These are phyloP conservation scores for Eudasyphora cyanicolor DNA, from an alignment of 2,888 invertebrate species.

Conservation along the genomic window DNA sequence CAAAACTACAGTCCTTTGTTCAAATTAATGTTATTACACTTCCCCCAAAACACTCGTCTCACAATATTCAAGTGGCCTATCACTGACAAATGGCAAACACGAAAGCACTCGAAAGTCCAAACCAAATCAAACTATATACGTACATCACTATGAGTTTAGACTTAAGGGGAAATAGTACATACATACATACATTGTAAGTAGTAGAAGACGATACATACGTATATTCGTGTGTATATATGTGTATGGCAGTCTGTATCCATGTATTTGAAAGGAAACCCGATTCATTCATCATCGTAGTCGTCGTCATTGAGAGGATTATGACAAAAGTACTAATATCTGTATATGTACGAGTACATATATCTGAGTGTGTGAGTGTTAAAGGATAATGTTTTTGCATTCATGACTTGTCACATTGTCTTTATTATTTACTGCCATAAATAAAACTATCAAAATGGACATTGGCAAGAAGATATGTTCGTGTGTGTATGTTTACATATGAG, in stretches of 20 bases:
- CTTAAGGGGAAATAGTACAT: not conserved
- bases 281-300: not conserved
- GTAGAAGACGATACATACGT: too few species aligned
- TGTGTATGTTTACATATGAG: too few species aligned
- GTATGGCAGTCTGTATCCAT: too few species aligned
- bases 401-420: slow-evolving; percentile 16
- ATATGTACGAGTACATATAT: not conserved
- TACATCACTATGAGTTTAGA: not conserved
- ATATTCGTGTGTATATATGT: too few species aligned
- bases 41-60: too few species aligned
- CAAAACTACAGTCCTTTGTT: too few species aligned
- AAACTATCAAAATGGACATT: not conserved
- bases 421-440: not conserved
- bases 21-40: too few species aligned
- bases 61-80: not conserved
- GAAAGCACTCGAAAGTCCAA: not conserved
- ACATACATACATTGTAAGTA: not conserved
- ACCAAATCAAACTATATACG: not conserved
- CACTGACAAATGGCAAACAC: not conserved
- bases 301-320: not conserved
- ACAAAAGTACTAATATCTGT: not conserved
- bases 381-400: slow-evolving; percentile 6
- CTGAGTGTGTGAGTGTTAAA: too few species aligned
- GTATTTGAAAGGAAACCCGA: not conserved
- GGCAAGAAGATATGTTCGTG: too few species aligned